These are phyloP conservation scores for chimpanzee (Pan troglodytes) DNA, from an alignment of 2,113 vertebrate genomes.

Conservation along the genomic window NHGRI_mPanTro3-v2.1_pri NC_072415.2:29006001-29006500, in stretches of 20 bases:
- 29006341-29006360: neutral
- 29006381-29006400: neutral
- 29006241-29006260: neutral
- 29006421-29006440: neutral
- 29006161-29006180: neutral
- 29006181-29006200: neutral
- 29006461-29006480: neutral
- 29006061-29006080: neutral
- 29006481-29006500: neutral
- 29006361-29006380: neutral
- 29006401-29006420: neutral
- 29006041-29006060: neutral
- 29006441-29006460: neutral
- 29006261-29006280: neutral
- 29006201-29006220: neutral
- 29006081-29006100: neutral
- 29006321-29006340: neutral
- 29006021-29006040: neutral
- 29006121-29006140: neutral
- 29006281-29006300: neutral
- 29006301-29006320: neutral
- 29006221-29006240: too few species aligned
- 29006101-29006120: neutral
- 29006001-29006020: neutral
- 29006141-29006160: neutral